These are phyloP conservation scores for Pemphigus obesinymphae DNA, from an alignment of 1,140 invertebrate species.

Conservation along the genomic window DNA sequence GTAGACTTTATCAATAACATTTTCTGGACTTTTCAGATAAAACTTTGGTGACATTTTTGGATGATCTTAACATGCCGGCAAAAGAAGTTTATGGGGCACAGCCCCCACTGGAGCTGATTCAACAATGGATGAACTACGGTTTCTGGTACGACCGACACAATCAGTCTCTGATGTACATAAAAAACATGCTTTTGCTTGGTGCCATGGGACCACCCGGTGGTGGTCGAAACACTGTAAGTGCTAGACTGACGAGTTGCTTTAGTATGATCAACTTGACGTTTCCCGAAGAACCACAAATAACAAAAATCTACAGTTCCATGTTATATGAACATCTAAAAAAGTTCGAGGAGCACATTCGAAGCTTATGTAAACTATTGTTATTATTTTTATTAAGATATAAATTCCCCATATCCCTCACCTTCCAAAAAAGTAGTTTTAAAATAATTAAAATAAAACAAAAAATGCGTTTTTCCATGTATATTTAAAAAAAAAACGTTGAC, in stretches of 20 bases:
- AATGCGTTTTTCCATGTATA: no score
- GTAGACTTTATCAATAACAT: no score
- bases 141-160: slow-evolving; percentile 60
- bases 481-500: no score
- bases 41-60: slow-evolving; percentile 76
- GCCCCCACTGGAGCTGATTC: slow-evolving; percentile 74
- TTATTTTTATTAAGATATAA: no score
- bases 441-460: no score
- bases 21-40: slow-evolving; percentile 76
- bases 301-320: slow-evolving; percentile 77
- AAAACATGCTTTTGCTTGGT: slow-evolving; percentile 70
- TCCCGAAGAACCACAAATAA: slow-evolving; percentile 69
- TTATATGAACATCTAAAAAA: slow-evolving; percentile 62
- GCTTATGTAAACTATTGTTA: neutral
- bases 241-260: slow-evolving; percentile 71
- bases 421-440: no score
- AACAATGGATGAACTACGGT: slow-evolving; percentile 80
- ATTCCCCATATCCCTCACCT: no score
- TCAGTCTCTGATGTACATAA: slow-evolving; percentile 44
- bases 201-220: slow-evolving; percentile 79
- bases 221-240: slow-evolving; percentile 68
- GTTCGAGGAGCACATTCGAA: neutral
- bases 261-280: slow-evolving; percentile 78
- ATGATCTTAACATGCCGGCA: slow-evolving; percentile 87
- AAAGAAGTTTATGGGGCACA: slow-evolving; percentile 80